phyloP scores from a whole-genome alignment of 2,797 vertebrate genomes.

The Psittacula echo region DNA sequence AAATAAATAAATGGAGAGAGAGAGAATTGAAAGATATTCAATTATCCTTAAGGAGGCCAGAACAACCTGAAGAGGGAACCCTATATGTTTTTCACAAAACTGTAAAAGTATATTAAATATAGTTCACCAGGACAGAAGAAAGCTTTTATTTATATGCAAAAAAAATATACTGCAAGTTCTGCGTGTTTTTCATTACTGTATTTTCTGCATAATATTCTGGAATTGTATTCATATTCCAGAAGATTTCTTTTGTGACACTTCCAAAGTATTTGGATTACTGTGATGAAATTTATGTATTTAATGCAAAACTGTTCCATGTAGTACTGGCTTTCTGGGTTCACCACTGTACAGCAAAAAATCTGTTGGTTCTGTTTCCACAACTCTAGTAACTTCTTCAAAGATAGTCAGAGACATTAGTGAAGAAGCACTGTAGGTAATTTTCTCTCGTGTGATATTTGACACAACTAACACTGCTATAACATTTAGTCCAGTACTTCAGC shows the following conservation, averaged over 20 bases:
- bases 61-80: neutral
- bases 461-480: neutral
- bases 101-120: neutral
- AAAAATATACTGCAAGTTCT: neutral
- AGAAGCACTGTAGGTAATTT: rapidly evolving
- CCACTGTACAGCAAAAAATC: neutral
- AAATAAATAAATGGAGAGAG: no score
- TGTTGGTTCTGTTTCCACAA: neutral
- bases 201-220: neutral
- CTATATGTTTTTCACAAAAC: neutral
- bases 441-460: neutral
- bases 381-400: neutral
- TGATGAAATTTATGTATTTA: neutral
- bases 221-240: neutral
- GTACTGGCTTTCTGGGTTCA: neutral
- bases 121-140: neutral
- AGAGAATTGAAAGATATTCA: neutral
- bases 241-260: neutral
- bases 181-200: rapidly evolving
- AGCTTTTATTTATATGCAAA: neutral
- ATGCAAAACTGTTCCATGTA: rapidly evolving
- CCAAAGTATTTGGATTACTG: neutral
- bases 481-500: neutral
- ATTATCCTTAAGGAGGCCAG: neutral
- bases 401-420: neutral